phyloP scores from a whole-genome alignment of 2,888 invertebrate genomes.

The Chydorus sphaericus region DNA sequence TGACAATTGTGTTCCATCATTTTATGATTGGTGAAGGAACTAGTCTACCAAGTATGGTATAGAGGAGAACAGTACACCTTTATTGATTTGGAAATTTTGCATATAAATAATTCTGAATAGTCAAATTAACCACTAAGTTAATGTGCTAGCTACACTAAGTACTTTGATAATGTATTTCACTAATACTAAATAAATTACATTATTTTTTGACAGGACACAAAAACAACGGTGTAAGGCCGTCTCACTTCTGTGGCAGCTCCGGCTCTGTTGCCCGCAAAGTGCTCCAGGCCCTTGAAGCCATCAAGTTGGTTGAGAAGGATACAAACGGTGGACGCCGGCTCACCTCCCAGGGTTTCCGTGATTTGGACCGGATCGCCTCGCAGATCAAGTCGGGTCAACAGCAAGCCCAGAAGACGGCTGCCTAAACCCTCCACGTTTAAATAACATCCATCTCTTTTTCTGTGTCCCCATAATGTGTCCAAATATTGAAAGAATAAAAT shows the following conservation, averaged over 20 bases:
- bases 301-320: slow-evolving; percentile 86
- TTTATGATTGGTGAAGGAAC: too few species aligned
- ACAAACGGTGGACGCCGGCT: slow-evolving; percentile 77
- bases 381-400: slow-evolving; percentile 56
- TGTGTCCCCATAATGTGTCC: too few species aligned
- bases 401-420: too few species aligned
- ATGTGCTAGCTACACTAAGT: background rate
- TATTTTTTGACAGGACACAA: slow-evolving; percentile 61
- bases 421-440: slow-evolving; percentile 5
- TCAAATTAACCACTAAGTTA: background rate
- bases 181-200: background rate
- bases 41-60: too few species aligned
- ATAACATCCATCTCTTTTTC: background rate
- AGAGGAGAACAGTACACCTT: too few species aligned
- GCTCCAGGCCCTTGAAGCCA: slow-evolving; percentile 76
- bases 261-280: slow-evolving; percentile 83
- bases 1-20: too few species aligned
- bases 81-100: too few species aligned
- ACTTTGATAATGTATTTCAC: background rate
- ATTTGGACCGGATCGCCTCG: slow-evolving; percentile 94
- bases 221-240: slow-evolving; percentile 89
- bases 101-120: too few species aligned
- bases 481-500: slow-evolving; percentile 2
- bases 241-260: slow-evolving; percentile 85
- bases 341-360: slow-evolving; percentile 80